These are phyloP conservation scores for Neodiprion fabricii DNA, from an alignment of 1,140 invertebrate genomes.

Conservation along the genomic window DNA sequence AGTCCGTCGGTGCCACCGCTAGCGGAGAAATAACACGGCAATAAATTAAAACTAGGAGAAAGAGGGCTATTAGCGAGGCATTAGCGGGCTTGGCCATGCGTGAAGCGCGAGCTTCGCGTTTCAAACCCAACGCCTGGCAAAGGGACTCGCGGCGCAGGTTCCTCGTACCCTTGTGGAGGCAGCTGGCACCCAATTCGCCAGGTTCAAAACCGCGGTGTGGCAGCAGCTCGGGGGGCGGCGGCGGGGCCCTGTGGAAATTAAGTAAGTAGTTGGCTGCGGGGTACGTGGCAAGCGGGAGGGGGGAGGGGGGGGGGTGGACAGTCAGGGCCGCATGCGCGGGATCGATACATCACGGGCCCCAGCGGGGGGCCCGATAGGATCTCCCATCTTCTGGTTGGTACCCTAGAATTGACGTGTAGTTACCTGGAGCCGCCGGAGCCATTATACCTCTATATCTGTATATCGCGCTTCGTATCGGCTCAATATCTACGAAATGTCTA, in stretches of 20 bases:
- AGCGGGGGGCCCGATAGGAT: constrained; percentile 50
- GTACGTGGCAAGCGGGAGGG: constrained; percentile 33
- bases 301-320: background rate
- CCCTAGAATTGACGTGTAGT: constrained; percentile 45
- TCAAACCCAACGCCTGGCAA: constrained; percentile 14
- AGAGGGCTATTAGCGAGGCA: constrained; percentile 53
- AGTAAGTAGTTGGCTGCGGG: constrained; percentile 40
- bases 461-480: constrained; percentile 46
- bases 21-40: constrained; percentile 31
- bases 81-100: constrained; percentile 52
- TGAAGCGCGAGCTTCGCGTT: constrained; percentile 38
- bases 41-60: constrained; percentile 59
- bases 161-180: constrained; percentile 3
- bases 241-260: constrained; percentile 35
- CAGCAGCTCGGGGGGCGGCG: constrained; percentile 22
- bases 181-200: constrained; percentile 6
- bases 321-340: constrained; percentile 47
- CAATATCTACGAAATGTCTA: constrained; percentile 38
- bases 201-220: background rate
- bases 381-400: constrained; percentile 43
- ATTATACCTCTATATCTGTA: constrained; percentile 47
- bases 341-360: constrained; percentile 57
- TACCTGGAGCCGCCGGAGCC: constrained; percentile 27
- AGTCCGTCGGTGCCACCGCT: constrained; percentile 26
- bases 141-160: constrained; percentile 37